These are phyloP conservation scores for Salvelinus alpinus DNA, from an alignment of 2,113 vertebrate genomes.

Conservation along the genomic window DNA sequence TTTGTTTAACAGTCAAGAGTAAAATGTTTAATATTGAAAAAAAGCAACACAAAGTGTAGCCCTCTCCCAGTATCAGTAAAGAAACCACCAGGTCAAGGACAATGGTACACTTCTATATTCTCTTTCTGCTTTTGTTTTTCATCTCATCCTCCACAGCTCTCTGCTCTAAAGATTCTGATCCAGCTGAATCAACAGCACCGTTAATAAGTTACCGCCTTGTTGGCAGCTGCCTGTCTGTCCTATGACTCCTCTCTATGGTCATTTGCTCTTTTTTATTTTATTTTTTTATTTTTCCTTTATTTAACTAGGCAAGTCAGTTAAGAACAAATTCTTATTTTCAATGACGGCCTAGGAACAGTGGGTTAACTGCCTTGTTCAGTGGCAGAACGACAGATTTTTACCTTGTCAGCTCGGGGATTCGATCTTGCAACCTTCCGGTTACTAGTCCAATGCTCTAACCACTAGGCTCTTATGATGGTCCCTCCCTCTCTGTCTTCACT, in stretches of 20 bases:
- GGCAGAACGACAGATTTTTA: too few species aligned
- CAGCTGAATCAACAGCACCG: neutral
- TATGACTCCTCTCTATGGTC: neutral
- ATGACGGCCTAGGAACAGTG: too few species aligned
- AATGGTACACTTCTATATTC: conserved; percentile 18
- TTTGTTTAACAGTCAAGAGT: conserved; percentile 13
- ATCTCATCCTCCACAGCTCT: neutral
- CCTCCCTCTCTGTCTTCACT: conserved; percentile 31
- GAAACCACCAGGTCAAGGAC: neutral
- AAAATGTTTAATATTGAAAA: conserved; percentile 57
- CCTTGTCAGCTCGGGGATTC: too few species aligned
- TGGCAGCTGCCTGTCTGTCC: neutral
- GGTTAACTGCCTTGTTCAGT: too few species aligned
- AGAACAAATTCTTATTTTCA: too few species aligned
- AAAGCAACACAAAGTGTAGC: conserved; percentile 19
- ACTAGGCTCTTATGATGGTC: neutral
- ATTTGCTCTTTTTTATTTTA: neutral
- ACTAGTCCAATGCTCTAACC: neutral
- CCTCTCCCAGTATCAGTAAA: conserved; percentile 31
- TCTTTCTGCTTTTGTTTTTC: neutral
- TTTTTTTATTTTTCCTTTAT: too few species aligned
- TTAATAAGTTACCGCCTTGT: neutral
- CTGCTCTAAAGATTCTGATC: conserved; percentile 5
- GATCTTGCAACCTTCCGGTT: too few species aligned
- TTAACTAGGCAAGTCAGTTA: too few species aligned